phyloP scores from a whole-genome alignment of 2,888 invertebrate species.

The Idaea dimidiata region DNA sequence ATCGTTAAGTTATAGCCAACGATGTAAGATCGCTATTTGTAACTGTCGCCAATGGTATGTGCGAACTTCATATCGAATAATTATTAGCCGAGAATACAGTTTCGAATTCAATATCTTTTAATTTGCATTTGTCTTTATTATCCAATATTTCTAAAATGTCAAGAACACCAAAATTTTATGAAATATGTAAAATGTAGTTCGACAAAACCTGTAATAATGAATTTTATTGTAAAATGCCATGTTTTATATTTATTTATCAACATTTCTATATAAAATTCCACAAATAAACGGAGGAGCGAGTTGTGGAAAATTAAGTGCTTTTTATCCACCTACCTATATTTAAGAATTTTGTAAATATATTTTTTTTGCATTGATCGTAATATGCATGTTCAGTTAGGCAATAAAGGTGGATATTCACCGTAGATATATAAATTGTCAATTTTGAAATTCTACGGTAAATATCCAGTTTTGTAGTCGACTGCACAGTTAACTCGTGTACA shows the following conservation, averaged over 20 bases:
- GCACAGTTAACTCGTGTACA: constrained; percentile 48
- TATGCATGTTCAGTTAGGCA: constrained; percentile 55
- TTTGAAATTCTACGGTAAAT: too few relatives aligned
- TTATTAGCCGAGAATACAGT: background rate
- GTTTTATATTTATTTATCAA: constrained; percentile 33
- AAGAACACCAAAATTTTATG: too few relatives aligned
- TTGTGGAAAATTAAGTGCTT: constrained; percentile 66
- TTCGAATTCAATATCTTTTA: too few relatives aligned
- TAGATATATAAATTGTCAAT: too few relatives aligned
- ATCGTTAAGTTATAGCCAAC: too few relatives aligned
- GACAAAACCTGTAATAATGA: background rate
- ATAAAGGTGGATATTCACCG: constrained; percentile 8
- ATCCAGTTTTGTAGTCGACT: background rate
- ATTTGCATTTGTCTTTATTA: too few relatives aligned
- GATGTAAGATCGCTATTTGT: too few relatives aligned
- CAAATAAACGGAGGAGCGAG: constrained; percentile 45
- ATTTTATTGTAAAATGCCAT: constrained; percentile 8
- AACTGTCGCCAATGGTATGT: background rate
- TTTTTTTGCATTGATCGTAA: constrained; percentile 69
- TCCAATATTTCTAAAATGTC: too few relatives aligned
- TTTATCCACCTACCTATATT: constrained; percentile 57
- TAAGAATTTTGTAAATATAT: constrained; percentile 67
- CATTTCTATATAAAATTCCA: constrained; percentile 34
- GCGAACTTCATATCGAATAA: background rate
- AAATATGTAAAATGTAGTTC: too few relatives aligned